These are phyloP conservation scores for Serinus canaria DNA, from an alignment of 2,113 vertebrate species.

Conservation along the genomic window DNA sequence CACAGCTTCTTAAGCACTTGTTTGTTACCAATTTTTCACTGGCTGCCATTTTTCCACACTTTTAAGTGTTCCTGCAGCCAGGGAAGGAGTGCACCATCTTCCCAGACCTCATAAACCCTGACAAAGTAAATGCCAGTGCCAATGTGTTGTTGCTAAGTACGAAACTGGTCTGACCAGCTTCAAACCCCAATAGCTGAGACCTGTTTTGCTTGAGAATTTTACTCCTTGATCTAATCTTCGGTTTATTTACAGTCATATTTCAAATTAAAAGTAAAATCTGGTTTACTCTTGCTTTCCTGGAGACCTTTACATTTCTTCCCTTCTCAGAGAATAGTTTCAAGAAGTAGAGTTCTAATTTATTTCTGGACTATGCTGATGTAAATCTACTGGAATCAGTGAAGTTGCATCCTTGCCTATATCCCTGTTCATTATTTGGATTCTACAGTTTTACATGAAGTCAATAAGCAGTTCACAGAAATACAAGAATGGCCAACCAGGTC, in stretches of 20 bases:
- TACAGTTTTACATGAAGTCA: background rate
- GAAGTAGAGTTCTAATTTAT: background rate
- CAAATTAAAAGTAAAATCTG: conserved; percentile 5
- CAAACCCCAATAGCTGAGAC: background rate
- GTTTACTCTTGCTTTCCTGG: background rate
- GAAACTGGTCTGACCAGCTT: conserved; percentile 58
- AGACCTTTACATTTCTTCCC: background rate
- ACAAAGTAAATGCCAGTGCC: background rate
- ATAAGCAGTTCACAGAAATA: background rate
- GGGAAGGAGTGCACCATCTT: background rate
- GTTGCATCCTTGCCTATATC: background rate
- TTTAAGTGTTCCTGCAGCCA: background rate
- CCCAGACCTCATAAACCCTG: background rate
- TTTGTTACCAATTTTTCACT: background rate
- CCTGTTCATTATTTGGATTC: background rate
- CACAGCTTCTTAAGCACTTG: background rate
- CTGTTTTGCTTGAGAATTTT: background rate
- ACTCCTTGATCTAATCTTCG: conserved; percentile 51
- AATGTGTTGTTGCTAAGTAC: background rate
- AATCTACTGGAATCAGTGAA: background rate
- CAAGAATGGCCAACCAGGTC: background rate
- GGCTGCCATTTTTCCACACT: background rate
- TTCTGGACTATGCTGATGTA: background rate
- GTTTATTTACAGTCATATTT: conserved; percentile 19
- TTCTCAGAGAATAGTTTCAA: background rate